Evolutionary conservation across 2,888 invertebrate species (phyloP).

Genomic region (Bembecia ichneumoniformis): DNA sequence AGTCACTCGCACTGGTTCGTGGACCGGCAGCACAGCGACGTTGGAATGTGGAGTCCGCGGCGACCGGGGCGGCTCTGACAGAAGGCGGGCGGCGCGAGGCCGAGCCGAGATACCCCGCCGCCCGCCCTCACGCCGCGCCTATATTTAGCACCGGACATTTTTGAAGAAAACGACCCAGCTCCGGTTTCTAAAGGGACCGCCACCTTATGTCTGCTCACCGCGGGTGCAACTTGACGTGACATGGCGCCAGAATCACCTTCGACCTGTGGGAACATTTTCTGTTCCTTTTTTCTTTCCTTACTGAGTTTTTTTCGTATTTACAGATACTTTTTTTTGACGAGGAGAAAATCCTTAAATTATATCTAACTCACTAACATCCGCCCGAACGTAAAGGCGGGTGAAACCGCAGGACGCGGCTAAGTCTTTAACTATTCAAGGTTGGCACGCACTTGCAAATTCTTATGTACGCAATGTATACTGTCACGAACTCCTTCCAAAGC

Average conservation of each 20-base stretch:
- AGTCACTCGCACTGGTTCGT: conserved; percentile 55
- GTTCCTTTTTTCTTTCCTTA: too few relatives aligned
- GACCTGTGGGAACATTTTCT: too few relatives aligned
- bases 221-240: conserved; percentile 33
- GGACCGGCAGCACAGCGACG: conserved; percentile 68
- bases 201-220: conserved; percentile 18
- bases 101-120: conserved; percentile 15
- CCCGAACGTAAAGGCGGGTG: too few relatives aligned
- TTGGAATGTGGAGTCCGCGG: conserved; percentile 81
- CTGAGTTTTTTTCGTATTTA: too few relatives aligned
- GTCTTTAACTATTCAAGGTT: too few relatives aligned
- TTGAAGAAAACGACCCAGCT: conserved; percentile 54
- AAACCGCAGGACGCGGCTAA: too few relatives aligned
- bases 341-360: too few relatives aligned
- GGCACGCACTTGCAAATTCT: too few relatives aligned
- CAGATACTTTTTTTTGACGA: too few relatives aligned
- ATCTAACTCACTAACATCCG: too few relatives aligned
- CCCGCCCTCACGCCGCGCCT: conserved; percentile 22
- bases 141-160: conserved; percentile 61
- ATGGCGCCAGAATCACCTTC: conserved; percentile 18
- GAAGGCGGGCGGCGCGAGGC: conserved; percentile 24
- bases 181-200: conserved; percentile 52
- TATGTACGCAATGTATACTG: too few relatives aligned
- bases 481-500: too few relatives aligned
- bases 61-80: conserved; percentile 78